These are phyloP conservation scores for Brachystomella parvula DNA, from an alignment of 1,140 invertebrate species.

Conservation along the genomic window DNA sequence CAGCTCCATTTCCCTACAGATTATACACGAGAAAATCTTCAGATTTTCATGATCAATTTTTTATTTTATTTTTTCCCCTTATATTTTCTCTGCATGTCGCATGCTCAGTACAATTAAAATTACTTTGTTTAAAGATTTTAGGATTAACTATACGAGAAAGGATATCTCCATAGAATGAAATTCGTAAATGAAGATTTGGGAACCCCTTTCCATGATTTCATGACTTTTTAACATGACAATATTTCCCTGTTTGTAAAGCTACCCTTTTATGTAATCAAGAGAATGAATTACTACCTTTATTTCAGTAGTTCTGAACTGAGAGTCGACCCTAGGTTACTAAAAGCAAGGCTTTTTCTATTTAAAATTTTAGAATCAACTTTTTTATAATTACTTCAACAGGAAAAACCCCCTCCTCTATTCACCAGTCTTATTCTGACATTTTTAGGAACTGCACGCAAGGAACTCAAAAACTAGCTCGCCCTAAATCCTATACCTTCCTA, in stretches of 20 bases:
- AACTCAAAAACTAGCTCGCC: too few species aligned
- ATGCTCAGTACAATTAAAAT: too few species aligned
- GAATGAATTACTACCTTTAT: conserved; percentile 5
- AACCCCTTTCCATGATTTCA: conserved; percentile 1
- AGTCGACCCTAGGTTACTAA: too few species aligned
- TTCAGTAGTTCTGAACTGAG: background rate
- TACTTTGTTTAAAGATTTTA: background rate
- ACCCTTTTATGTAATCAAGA: too few species aligned
- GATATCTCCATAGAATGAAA: background rate
- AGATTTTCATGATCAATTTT: too few species aligned
- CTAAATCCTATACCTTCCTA: too few species aligned
- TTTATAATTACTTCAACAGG: conserved; percentile 10
- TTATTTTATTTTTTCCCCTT: too few species aligned
- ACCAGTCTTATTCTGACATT: background rate
- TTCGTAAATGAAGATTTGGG: too few species aligned
- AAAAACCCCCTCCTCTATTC: background rate
- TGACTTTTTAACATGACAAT: conserved; percentile 2
- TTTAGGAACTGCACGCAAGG: conserved; percentile 3
- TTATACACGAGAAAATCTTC: too few species aligned
- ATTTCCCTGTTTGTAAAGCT: conserved; percentile 3
- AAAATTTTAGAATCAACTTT: conserved; percentile 11
- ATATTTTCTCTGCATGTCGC: too few species aligned
- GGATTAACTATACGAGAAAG: background rate
- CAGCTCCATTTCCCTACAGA: too few species aligned
- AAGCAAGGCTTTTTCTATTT: background rate